Evolutionary conservation across 2,113 vertebrate species (phyloP).

Genomic region (Mormyrus lacerda): DNA sequence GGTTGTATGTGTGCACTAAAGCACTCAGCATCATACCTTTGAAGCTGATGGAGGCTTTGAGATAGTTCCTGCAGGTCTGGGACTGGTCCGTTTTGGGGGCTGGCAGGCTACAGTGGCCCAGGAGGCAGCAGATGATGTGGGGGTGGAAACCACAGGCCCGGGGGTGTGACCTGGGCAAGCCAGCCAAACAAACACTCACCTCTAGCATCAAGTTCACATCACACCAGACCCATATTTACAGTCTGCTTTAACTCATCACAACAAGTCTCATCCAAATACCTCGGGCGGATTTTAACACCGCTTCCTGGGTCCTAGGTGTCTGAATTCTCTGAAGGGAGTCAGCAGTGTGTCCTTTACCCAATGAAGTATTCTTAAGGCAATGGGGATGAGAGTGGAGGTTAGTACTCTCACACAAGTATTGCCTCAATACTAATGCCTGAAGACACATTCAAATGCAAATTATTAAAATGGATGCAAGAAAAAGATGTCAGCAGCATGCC

Average conservation of each 20-base stretch:
- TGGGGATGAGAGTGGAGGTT: neutral
- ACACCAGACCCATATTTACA: neutral
- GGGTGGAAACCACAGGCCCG: neutral
- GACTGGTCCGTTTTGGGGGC: conserved; percentile 47
- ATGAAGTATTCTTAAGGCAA: neutral
- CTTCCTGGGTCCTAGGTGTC: neutral
- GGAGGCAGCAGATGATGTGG: conserved; percentile 32
- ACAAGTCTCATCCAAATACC: neutral
- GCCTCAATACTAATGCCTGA: neutral
- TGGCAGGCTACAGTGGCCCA: conserved; percentile 65
- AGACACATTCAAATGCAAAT: conserved; percentile 2
- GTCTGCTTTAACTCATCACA: neutral
- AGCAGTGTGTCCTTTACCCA: neutral
- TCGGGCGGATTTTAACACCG: neutral
- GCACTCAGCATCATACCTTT: conserved; percentile 35
- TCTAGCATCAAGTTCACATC: neutral
- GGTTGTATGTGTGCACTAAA: neutral
- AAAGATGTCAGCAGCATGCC: neutral
- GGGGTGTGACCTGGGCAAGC: conserved; percentile 18
- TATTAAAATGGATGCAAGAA: neutral
- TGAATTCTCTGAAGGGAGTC: neutral
- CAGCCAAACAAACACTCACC: neutral
- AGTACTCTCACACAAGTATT: neutral
- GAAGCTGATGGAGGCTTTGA: neutral
- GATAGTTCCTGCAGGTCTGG: neutral